Evolutionary conservation across 2,888 invertebrate species (phyloP).

Genomic region (Syrphus vitripennis): DNA sequence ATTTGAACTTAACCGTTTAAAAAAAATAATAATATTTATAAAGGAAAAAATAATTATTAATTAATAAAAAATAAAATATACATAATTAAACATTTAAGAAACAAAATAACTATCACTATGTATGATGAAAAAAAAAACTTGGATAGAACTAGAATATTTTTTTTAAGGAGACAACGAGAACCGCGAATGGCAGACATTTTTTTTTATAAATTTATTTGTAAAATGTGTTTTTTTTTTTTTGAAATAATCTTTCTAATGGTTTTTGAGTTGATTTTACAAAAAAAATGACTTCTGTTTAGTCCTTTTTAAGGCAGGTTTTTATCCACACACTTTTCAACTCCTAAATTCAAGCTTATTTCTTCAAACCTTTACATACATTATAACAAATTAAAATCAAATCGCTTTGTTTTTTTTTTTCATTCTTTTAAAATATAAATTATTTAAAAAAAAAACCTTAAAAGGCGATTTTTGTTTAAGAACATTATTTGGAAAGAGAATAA

Average conservation of each 20-base stretch:
- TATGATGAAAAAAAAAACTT: slow-evolving; percentile 39
- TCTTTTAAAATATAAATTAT: not conserved
- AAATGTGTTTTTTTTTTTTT: slow-evolving; percentile 44
- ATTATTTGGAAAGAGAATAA: slow-evolving; percentile 36
- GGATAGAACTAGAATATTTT: slow-evolving; percentile 41
- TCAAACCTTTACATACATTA: slow-evolving; percentile 8
- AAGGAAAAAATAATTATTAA: slow-evolving; percentile 48
- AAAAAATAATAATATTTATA: no score
- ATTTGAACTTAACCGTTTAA: slow-evolving; percentile 68
- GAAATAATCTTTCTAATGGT: slow-evolving; percentile 6
- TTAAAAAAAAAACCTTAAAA: not conserved
- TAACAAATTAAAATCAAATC: slow-evolving; percentile 16
- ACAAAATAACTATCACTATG: slow-evolving; percentile 60
- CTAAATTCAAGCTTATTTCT: slow-evolving; percentile 43
- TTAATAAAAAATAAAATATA: slow-evolving; percentile 41
- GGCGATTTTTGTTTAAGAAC: not conserved
- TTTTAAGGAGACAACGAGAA: slow-evolving; percentile 67
- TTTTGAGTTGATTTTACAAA: slow-evolving; percentile 33
- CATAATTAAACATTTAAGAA: slow-evolving; percentile 66
- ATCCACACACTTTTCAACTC: slow-evolving; percentile 48
- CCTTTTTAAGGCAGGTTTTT: slow-evolving; percentile 66
- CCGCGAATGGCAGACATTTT: slow-evolving; percentile 61
- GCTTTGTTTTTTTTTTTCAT: not conserved
- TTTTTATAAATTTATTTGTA: slow-evolving; percentile 11
- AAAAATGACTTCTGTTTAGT: slow-evolving; percentile 56